Evolutionary conservation across 1,140 invertebrate genomes (phyloP).

Genomic region (Vollenhovia emeryi): DNA sequence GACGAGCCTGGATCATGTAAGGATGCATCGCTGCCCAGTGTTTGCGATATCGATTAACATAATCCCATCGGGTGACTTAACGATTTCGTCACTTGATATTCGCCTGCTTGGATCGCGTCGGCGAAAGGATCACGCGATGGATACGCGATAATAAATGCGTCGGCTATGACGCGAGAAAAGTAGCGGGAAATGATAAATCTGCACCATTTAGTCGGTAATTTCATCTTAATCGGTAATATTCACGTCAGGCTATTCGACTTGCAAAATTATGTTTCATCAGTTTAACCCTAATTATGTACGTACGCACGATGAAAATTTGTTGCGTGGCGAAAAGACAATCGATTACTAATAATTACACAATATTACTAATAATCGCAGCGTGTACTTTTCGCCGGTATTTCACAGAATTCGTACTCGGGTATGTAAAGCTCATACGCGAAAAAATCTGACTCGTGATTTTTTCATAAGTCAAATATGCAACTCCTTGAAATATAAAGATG

Average conservation of each 20-base stretch:
- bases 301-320: background rate
- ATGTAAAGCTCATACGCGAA: background rate
- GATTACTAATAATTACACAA: background rate
- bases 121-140: slow-evolving; percentile 8
- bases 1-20: background rate
- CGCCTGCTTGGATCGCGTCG: background rate
- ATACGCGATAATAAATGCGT: background rate
- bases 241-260: too few relatives aligned
- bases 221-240: background rate
- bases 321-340: background rate
- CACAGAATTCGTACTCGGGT: background rate
- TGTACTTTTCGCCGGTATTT: background rate
- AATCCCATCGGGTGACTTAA: background rate
- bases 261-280: background rate
- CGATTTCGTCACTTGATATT: slow-evolving; percentile 8
- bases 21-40: background rate
- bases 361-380: background rate
- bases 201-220: background rate
- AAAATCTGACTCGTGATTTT: background rate
- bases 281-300: background rate
- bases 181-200: background rate
- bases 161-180: background rate
- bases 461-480: background rate
- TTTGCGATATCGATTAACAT: slow-evolving; percentile 21
- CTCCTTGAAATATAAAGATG: background rate